These are phyloP conservation scores for Pangasianodon hypophthalmus DNA, from an alignment of 2,113 vertebrate genomes.

Conservation along the genomic window DNA sequence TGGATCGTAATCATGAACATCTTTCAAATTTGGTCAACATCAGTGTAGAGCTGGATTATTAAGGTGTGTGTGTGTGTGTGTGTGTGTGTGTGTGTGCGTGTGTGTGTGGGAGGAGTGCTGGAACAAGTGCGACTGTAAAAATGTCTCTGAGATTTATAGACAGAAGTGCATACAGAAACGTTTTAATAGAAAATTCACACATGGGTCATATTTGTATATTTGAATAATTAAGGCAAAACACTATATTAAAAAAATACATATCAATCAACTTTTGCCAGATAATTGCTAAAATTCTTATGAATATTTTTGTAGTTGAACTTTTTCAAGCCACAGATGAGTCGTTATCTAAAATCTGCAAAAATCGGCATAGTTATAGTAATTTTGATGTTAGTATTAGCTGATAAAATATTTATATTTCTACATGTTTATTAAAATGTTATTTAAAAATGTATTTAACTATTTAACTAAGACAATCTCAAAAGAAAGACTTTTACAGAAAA, in stretches of 20 bases:
- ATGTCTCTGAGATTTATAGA: not conserved
- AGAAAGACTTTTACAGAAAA: no score
- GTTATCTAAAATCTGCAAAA: no score
- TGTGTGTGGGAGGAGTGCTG: not conserved
- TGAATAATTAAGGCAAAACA: not conserved
- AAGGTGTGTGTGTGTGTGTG: not conserved
- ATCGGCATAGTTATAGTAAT: no score
- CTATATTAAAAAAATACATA: not conserved
- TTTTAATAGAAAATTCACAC: no score
- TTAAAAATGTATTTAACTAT: no score
- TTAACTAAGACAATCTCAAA: no score
- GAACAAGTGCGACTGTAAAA: not conserved
- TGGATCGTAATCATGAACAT: slow-evolving; percentile 59
- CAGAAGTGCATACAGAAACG: not conserved
- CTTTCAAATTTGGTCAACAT: not conserved
- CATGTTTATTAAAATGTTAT: not conserved
- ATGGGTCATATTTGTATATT: not conserved
- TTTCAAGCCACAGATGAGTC: no score
- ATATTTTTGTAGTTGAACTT: no score
- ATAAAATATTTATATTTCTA: not conserved
- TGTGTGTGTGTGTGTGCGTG: not conserved
- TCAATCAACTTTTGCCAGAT: no score
- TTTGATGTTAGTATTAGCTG: not conserved
- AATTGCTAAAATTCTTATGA: no score
- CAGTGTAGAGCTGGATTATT: not conserved